phyloP scores from a whole-genome alignment of 2,888 invertebrate species.

The Platynereis dumerilii region DNA sequence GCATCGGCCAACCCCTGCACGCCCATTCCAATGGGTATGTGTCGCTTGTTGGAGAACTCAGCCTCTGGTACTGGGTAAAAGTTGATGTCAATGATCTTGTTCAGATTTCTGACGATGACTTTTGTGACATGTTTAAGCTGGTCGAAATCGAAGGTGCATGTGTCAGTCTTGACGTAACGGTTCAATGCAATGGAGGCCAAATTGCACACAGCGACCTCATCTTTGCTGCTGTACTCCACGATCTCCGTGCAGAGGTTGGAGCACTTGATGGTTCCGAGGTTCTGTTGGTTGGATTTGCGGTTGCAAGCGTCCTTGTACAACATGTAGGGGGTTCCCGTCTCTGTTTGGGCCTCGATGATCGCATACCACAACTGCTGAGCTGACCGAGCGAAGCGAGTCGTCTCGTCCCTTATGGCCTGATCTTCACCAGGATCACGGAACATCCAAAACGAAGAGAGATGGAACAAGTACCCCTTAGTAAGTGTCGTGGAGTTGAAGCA shows the following conservation, averaged over 20 bases:
- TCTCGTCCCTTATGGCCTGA: no score
- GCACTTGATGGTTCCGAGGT: constrained; percentile 97
- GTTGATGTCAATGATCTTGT: constrained; percentile 96
- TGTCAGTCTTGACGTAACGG: no score
- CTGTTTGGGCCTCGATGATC: constrained; percentile 92
- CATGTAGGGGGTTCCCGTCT: constrained; percentile 98
- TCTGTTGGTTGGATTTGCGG: constrained; percentile 95
- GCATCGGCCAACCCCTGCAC: constrained; percentile 98
- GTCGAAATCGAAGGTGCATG: constrained; percentile 79
- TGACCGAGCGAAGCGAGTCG: no score
- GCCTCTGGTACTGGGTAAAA: constrained; percentile 93
- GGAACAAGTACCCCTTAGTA: no score
- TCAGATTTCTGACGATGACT: constrained; percentile 87
- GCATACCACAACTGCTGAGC: constrained; percentile 92
- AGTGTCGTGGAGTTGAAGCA: no score
- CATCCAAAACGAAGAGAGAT: no score
- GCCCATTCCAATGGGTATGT: constrained; percentile 80
- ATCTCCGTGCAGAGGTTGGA: constrained; percentile 99
- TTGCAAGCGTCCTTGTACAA: constrained; percentile 84
- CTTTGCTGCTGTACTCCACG: constrained; percentile 87
- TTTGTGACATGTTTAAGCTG: constrained; percentile 88
- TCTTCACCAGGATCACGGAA: no score
- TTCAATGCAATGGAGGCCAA: constrained; percentile 96
- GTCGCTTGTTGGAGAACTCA: constrained; percentile 86
- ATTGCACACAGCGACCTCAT: constrained; percentile 97